Conservation (phyloP, 2,888 invertebrate species). For the Cabera pusaria region DNA sequence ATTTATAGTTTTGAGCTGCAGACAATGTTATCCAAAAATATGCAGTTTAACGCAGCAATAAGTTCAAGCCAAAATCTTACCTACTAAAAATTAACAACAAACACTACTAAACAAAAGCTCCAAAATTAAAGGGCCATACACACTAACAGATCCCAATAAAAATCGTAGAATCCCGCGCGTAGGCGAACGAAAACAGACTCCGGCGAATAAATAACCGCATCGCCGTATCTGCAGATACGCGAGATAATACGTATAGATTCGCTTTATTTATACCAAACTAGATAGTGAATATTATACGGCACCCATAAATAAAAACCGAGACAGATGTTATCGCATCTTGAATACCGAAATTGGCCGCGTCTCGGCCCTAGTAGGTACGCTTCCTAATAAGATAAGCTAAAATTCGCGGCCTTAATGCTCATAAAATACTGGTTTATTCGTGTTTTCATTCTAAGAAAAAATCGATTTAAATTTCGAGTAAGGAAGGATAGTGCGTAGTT, state of each 20-base stretch:
- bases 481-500: too few species aligned
- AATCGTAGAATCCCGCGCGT: conserved; percentile 17
- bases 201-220: conserved; percentile 55
- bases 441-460: conserved; percentile 13
- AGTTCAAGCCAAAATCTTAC: too few species aligned
- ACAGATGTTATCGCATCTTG: conserved; percentile 48
- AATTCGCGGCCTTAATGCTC: conserved; percentile 29
- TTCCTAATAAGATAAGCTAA: conserved; percentile 44
- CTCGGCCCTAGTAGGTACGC: conserved; percentile 36
- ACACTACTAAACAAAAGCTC: too few species aligned
- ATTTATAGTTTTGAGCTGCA: too few species aligned
- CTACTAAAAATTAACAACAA: too few species aligned
- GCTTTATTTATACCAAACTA: conserved; percentile 58
- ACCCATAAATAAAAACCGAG: conserved; percentile 64
- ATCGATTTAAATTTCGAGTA: neutral
- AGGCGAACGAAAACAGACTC: conserved; percentile 40
- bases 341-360: conserved; percentile 51
- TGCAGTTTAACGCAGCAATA: too few species aligned
- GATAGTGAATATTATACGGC: conserved; percentile 55
- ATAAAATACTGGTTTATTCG: conserved; percentile 12
- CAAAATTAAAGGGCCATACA: too few species aligned
- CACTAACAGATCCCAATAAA: conserved; percentile 13
- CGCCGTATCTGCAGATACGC: conserved; percentile 49
- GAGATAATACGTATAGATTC: conserved; percentile 56
- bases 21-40: too few species aligned